Percentiles rank a stretch among this genome's conserved stretches.
Evolutionary conservation across 2,888 invertebrate species (phyloP).

Genomic region (Drosophila subsilvestris): DNA sequence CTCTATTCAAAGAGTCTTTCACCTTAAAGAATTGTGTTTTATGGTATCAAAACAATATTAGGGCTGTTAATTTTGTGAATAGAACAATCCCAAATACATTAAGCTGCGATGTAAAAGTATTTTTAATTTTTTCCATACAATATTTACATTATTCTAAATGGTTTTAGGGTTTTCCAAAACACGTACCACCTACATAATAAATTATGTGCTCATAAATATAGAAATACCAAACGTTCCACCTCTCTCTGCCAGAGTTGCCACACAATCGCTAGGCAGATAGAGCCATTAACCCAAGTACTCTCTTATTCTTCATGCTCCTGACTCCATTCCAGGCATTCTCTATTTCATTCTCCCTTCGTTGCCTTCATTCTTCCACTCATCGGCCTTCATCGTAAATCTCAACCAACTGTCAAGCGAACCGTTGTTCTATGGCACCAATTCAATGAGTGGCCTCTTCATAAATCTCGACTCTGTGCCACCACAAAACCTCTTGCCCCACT

Average conservation of each 20-base stretch:
- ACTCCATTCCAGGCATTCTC: background rate
- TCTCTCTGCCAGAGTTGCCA: slow-evolving; percentile 6
- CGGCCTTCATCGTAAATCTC: slow-evolving; percentile 73
- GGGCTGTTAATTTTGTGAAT: too few species aligned
- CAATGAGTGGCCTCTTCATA: slow-evolving; percentile 71
- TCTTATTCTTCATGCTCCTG: background rate
- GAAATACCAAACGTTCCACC: background rate
- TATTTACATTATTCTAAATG: background rate
- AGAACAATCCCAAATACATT: too few species aligned
- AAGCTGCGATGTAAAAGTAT: too few species aligned
- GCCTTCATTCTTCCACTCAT: background rate
- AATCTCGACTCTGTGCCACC: slow-evolving; percentile 61
- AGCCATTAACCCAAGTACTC: slow-evolving; percentile 31
- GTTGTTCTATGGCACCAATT: slow-evolving; percentile 73
- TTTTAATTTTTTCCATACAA: background rate
- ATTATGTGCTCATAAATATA: slow-evolving; percentile 24
- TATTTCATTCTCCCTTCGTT: slow-evolving; percentile 23
- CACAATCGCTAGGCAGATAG: slow-evolving; percentile 33
- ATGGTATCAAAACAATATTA: too few species aligned
- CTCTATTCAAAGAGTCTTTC: too few species aligned
- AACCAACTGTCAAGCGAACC: slow-evolving; percentile 68
- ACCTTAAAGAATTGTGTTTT: too few species aligned
- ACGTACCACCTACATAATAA: slow-evolving; percentile 7
- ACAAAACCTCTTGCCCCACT: slow-evolving; percentile 1
- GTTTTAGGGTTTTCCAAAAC: background rate